These are phyloP conservation scores for Spongilla lacustris DNA, from an alignment of 37 sponge, comb jelly and placozoan species.

Conservation along the genomic window DNA sequence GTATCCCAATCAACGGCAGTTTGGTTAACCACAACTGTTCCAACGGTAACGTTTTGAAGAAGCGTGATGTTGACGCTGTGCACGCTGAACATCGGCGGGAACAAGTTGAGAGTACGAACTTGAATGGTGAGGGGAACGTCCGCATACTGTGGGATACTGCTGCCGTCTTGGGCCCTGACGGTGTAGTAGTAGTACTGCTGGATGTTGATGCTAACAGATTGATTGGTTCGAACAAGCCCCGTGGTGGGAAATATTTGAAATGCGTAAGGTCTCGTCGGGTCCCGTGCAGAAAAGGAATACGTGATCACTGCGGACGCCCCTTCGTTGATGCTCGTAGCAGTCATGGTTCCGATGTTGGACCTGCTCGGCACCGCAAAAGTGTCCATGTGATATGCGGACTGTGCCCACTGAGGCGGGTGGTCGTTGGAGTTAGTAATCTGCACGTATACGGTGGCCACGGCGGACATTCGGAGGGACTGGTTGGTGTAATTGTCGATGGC, in stretches of 20 bases:
- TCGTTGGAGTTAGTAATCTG: conserved; percentile 62
- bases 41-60: conserved; percentile 15
- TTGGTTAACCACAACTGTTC: conserved; percentile 38
- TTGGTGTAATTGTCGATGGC: conserved; percentile 58
- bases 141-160: background rate
- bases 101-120: conserved; percentile 53
- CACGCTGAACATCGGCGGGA: conserved; percentile 46
- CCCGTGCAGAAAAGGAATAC: conserved; percentile 24
- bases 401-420: conserved; percentile 41
- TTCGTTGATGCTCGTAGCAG: conserved; percentile 51
- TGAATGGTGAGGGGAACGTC: conserved; percentile 30
- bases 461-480: conserved; percentile 12
- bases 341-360: conserved; percentile 12
- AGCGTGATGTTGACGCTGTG: conserved; percentile 48
- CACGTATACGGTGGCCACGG: conserved; percentile 39
- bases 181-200: conserved; percentile 30
- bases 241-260: conserved; percentile 22
- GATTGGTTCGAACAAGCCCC: conserved; percentile 33
- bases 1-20: conserved; percentile 53
- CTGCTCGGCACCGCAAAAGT: conserved; percentile 41
- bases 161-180: conserved; percentile 43
- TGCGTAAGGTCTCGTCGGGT: background rate
- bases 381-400: background rate
- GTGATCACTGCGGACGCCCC: conserved; percentile 51
- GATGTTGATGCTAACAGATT: conserved; percentile 13